Base-by-base conservation (phyloP, 2,797 vertebrate species). In the Sebastes glaucus region DNA sequence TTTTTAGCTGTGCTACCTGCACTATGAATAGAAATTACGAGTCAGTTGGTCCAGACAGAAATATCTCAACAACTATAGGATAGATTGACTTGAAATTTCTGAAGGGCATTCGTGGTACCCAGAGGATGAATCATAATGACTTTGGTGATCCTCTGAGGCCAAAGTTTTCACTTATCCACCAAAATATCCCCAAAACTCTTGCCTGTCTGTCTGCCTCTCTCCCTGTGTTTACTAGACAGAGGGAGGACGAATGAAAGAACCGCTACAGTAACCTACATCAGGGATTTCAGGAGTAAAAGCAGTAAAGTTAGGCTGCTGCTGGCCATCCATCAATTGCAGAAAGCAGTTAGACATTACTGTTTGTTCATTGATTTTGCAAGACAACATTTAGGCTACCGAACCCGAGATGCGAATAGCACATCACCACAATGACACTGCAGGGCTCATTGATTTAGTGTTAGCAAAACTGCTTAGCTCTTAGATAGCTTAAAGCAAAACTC, bases 281-380 rank as follows among this genome's bases (percentile, higher is more conserved):
- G 65, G 69, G 70, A 74, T 70, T 71, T 78, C 20, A 63, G 25
- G n/a, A 67, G 55, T 60, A 63, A 30, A 72, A 33, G n/a, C 18
- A 28, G 77, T 59, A 62, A 66, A 62, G 56, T 65, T 71, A 60
- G 23, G 33, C 42, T 55, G 65, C 61, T 74, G 49, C 66, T 33
- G 49, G 38, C 33, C 64, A 78, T 81, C 61, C 38, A 67, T 87
- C 78, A 83, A 3, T 52, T 56, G 67, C 35, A 73, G 60, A 79
- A 74, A 63, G 25, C 55, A 28, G 9, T 71, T 53, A 22, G 59
- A 73, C 59, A 38, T 52, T 70, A 33, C 42, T 65, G 27, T 83
- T 80, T 83, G n/a, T 66, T 69, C 68, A 78, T 79, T 84, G 78
- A 81, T 70, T 77, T 80, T 74, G 30, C 38, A 67, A 60, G 52